Percentiles rank a stretch among this genome's conserved stretches.
These are phyloP conservation scores for Luidia sarsii DNA, from an alignment of 53 echinoderm and acorn worm genomes.

Conservation along the genomic window DNA sequence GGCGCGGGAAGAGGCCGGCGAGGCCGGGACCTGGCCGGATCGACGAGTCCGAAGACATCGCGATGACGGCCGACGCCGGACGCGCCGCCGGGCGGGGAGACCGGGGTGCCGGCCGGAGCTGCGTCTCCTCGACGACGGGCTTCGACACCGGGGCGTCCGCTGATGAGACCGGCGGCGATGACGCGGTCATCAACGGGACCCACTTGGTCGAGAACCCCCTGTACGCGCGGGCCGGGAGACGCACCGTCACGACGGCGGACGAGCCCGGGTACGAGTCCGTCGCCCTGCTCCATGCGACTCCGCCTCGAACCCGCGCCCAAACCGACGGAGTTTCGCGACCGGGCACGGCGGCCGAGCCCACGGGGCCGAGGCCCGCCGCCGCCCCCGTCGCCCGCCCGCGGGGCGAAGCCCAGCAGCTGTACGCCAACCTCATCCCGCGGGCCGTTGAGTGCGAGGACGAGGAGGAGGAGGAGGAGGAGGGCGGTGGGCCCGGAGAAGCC, in stretches of 20 bases:
- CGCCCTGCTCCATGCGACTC: too few relatives aligned
- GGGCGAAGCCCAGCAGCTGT: neutral
- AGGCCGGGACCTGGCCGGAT: neutral
- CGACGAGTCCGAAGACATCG: constrained; percentile 2
- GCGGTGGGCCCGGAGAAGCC: constrained; percentile 4
- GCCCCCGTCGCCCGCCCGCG: neutral
- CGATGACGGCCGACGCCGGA: neutral
- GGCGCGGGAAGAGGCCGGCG: neutral
- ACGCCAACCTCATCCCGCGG: neutral
- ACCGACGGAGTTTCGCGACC: too few relatives aligned
- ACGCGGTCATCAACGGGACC: too few relatives aligned
- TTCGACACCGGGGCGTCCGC: neutral
- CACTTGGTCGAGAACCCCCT: too few relatives aligned
- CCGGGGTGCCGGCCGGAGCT: neutral
- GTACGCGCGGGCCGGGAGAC: too few relatives aligned
- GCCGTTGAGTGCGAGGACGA: neutral
- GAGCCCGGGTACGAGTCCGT: too few relatives aligned
- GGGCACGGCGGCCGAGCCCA: neutral
- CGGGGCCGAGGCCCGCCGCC: neutral
- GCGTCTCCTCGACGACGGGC: neutral
- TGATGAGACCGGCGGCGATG: neutral
- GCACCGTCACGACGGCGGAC: neutral
- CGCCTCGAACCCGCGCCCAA: too few relatives aligned
- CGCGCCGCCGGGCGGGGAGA: neutral
- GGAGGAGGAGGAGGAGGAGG: constrained; percentile 3